Conservation (phyloP, 2,113 vertebrate species). For the Chaenogobius annularis region DNA sequence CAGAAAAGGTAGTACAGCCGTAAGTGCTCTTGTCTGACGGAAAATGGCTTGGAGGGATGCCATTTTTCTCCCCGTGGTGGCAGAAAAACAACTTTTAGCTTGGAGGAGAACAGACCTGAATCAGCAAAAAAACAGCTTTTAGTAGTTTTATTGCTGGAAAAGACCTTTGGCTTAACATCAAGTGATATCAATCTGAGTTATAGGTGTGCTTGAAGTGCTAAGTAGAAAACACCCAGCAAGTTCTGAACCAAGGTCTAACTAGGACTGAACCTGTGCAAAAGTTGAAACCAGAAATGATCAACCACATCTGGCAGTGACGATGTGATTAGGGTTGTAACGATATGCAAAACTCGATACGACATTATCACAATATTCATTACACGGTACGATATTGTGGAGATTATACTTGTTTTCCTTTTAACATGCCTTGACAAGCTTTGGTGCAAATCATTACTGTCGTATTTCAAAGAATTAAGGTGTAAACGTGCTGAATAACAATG, state of each 20-base stretch:
- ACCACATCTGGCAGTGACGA: not conserved
- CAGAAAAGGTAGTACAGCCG: constrained; percentile 82
- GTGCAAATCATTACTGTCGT: no score
- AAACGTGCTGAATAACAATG: no score
- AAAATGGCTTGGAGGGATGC: constrained; percentile 12
- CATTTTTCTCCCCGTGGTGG: not conserved
- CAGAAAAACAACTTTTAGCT: constrained; percentile 8
- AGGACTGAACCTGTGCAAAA: not conserved
- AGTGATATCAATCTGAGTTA: not conserved
- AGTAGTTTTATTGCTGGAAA: not conserved
- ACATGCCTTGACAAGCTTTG: no score
- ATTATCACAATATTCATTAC: no score
- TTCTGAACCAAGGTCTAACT: not conserved
- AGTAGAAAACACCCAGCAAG: not conserved
- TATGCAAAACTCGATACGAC: no score
- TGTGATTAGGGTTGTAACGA: no score
- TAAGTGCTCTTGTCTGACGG: constrained; percentile 29
- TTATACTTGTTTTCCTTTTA: no score
- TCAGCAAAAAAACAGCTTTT: not conserved
- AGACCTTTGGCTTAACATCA: constrained; percentile 3
- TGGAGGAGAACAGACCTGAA: not conserved
- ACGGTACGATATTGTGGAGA: no score
- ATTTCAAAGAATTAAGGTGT: no score
- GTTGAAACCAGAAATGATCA: not conserved
- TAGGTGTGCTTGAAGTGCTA: not conserved